Evolutionary conservation across 2,888 invertebrate species (phyloP).

Genomic region (Ophraella communa): DNA sequence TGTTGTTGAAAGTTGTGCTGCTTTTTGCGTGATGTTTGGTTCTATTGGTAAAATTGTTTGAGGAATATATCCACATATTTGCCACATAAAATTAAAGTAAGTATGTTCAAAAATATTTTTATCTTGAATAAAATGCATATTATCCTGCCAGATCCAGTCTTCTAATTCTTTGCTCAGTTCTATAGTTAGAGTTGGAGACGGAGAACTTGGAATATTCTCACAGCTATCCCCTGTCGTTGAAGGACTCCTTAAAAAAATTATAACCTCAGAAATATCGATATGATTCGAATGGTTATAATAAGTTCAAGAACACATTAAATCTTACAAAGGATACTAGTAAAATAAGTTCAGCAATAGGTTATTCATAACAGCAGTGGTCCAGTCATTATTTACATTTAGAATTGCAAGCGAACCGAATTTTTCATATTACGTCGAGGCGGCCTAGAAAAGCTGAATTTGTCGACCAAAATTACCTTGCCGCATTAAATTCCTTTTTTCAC

Average conservation of each 20-base stretch:
- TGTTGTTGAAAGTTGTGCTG: slow-evolving; percentile 87
- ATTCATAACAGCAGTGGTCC: too few species aligned
- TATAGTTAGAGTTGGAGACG: slow-evolving; percentile 51
- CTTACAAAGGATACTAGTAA: too few species aligned
- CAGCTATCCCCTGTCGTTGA: slow-evolving; percentile 50
- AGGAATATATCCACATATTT: slow-evolving; percentile 92
- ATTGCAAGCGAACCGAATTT: too few species aligned
- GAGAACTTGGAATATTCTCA: slow-evolving; percentile 40
- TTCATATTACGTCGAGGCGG: too few species aligned
- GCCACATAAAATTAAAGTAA: slow-evolving; percentile 96
- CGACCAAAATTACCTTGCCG: too few species aligned
- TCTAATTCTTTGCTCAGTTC: slow-evolving; percentile 81
- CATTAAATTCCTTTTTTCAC: too few species aligned
- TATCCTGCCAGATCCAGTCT: slow-evolving; percentile 98
- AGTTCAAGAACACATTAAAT: too few species aligned
- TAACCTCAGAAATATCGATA: neutral
- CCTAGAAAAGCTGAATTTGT: too few species aligned
- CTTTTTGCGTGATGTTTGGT: slow-evolving; percentile 82
- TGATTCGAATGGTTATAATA: too few species aligned
- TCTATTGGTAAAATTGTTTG: slow-evolving; percentile 81
- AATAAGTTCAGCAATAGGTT: too few species aligned
- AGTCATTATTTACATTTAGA: too few species aligned
- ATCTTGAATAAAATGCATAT: slow-evolving; percentile 93
- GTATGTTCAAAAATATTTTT: slow-evolving; percentile 96
- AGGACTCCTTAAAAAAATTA: slow-evolving; percentile 36